These are phyloP conservation scores for Poecilia picta DNA, from an alignment of 2,797 vertebrate species.

Conservation along the genomic window DNA sequence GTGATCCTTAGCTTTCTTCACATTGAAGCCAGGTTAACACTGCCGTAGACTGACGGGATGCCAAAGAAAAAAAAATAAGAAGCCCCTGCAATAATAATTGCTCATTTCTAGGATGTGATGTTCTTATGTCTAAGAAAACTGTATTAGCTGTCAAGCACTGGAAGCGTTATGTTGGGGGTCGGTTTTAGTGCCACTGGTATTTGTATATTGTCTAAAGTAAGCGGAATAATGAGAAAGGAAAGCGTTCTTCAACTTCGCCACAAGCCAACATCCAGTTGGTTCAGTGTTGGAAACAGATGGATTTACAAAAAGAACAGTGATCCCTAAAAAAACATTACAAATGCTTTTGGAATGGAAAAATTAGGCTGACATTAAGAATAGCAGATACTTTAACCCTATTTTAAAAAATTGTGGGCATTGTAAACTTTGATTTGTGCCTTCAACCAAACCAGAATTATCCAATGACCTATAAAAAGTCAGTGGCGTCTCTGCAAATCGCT, in stretches of 20 bases:
- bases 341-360: neutral
- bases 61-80: neutral
- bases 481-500: neutral
- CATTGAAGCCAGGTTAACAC: neutral
- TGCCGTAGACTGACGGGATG: neutral
- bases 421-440: neutral
- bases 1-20: neutral
- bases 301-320: neutral
- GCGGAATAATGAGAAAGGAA: neutral
- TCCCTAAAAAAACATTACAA: neutral
- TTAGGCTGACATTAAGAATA: neutral
- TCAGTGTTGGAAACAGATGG: neutral
- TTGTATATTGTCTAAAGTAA: neutral
- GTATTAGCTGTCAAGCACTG: neutral
- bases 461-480: neutral
- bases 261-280: neutral
- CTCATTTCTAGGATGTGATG: neutral
- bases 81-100: neutral
- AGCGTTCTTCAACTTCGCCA: neutral
- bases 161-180: neutral
- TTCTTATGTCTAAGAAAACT: neutral
- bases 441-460: neutral
- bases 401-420: neutral
- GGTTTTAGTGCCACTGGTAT: neutral
- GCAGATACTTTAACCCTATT: neutral